Evolutionary conservation across 2,113 vertebrate genomes (phyloP).

Genomic region (Oplegnathus fasciatus): DNA sequence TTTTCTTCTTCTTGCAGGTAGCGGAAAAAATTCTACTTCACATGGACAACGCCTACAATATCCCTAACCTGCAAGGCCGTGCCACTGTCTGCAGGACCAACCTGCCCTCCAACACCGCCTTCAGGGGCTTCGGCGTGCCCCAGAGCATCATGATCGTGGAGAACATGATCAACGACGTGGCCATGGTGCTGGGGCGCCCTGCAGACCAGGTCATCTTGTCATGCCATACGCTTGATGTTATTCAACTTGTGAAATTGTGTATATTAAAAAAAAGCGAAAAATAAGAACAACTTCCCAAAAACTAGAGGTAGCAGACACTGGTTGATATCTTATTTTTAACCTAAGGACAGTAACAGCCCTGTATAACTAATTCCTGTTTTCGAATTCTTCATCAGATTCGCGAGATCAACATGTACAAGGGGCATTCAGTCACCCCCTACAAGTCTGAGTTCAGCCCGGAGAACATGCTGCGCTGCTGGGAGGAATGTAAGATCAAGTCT

Average conservation of each 20-base stretch:
- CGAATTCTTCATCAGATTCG: constrained; percentile 78
- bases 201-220: constrained; percentile 82
- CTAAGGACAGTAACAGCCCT: background rate
- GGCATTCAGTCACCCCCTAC: constrained; percentile 83
- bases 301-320: no score
- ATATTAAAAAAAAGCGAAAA: no score
- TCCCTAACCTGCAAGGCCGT: constrained; percentile 86
- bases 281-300: background rate
- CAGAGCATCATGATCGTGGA: constrained; percentile 84
- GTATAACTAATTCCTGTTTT: background rate
- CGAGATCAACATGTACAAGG: constrained; percentile 89
- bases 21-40: constrained; percentile 85
- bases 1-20: constrained; percentile 76
- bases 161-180: constrained; percentile 87
- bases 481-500: constrained; percentile 85
- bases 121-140: constrained; percentile 89
- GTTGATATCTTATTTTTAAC: background rate
- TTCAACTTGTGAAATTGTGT: no score
- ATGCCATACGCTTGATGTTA: background rate
- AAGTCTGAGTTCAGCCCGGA: constrained; percentile 86
- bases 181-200: constrained; percentile 77
- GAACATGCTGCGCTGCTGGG: constrained; percentile 87
- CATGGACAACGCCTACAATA: constrained; percentile 86
- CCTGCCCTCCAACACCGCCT: constrained; percentile 91
- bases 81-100: constrained; percentile 87